Percentiles rank a stretch among this genome's conserved stretches.
These are phyloP conservation scores for Irena cyanogastra DNA, from an alignment of 2,113 vertebrate genomes.

Conservation along the genomic window DNA sequence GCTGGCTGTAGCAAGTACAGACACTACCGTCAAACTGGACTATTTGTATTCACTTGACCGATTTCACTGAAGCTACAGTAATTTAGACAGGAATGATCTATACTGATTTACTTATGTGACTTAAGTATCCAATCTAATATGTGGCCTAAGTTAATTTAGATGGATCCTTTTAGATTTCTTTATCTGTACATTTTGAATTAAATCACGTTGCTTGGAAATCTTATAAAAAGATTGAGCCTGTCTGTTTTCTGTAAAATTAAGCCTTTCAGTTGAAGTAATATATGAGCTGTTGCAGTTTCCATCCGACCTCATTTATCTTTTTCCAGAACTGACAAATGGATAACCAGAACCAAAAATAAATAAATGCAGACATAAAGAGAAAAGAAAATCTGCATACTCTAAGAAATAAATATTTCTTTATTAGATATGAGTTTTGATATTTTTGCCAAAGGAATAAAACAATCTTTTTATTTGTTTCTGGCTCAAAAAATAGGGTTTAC, in stretches of 20 bases:
- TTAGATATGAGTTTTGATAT: background rate
- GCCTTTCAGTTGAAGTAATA: background rate
- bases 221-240: background rate
- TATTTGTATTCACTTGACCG: background rate
- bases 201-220: background rate
- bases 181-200: background rate
- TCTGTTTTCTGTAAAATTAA: background rate
- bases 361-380: background rate
- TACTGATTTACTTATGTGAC: conserved; percentile 2
- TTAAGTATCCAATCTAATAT: background rate
- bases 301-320: background rate
- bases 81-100: background rate
- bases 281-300: background rate
- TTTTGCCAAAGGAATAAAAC: background rate
- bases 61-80: background rate
- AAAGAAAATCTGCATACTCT: background rate
- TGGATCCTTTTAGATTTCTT: background rate
- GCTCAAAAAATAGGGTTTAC: background rate
- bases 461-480: background rate
- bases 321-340: background rate
- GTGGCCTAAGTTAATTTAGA: background rate
- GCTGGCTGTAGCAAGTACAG: background rate
- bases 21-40: background rate
- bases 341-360: background rate
- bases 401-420: background rate